Percentiles rank a stretch among this genome's conserved stretches.
phyloP scores from a whole-genome alignment of 2,113 vertebrate genomes.

The Seriola quinqueradiata region DNA sequence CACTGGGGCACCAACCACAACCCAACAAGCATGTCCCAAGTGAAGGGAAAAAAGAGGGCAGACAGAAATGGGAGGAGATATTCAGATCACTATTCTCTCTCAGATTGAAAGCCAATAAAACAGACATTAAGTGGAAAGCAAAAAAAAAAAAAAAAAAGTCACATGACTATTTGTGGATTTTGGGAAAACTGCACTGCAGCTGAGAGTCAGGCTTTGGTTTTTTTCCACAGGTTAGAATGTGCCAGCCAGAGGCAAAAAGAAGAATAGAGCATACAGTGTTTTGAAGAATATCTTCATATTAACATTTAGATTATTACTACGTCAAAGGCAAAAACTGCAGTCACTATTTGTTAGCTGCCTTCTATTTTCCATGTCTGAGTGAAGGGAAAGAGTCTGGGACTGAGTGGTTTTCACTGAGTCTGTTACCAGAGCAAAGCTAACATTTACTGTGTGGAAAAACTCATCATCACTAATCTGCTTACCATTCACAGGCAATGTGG shows the following conservation, averaged over 20 bases:
- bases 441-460: conserved; percentile 74
- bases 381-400: conserved; percentile 61
- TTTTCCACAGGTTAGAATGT: background rate
- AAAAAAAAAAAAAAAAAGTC: conserved; percentile 22
- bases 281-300: conserved; percentile 1
- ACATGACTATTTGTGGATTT: conserved; percentile 26
- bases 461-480: conserved; percentile 79
- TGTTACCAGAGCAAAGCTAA: conserved; percentile 66
- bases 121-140: conserved; percentile 54
- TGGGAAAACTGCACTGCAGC: conserved; percentile 4
- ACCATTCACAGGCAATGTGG: conserved; percentile 73
- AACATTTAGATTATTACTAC: conserved; percentile 20
- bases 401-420: conserved; percentile 64
- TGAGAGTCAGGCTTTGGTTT: background rate
- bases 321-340: conserved; percentile 34
- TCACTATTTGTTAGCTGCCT: conserved; percentile 55
- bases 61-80: conserved; percentile 74
- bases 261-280: conserved; percentile 8
- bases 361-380: conserved; percentile 39
- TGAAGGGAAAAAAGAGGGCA: conserved; percentile 65
- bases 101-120: conserved; percentile 59
- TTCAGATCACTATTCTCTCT: conserved; percentile 75
- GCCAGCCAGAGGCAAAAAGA: conserved; percentile 16
- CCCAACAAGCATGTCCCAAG: conserved; percentile 73
- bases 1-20: conserved; percentile 87